Evolutionary conservation across 2,113 vertebrate species (phyloP), one percentile per base, ranked within the genome.

Genomic region (Rynchops niger): DNA sequence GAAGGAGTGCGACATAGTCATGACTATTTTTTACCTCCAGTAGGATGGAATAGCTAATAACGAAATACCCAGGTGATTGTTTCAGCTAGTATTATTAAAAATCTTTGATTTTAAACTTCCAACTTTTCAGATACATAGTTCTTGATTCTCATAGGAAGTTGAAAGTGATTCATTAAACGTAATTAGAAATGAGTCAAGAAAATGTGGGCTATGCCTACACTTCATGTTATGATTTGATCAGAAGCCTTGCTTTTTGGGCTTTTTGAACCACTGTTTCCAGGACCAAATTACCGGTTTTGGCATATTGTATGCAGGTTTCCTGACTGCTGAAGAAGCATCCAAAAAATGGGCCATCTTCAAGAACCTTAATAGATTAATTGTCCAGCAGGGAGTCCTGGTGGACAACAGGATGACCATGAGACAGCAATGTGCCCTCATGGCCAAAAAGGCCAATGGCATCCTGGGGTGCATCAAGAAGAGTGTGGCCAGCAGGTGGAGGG

Each of bases 101-200:
- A 30, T 8, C 49, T 87, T 89, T 84, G 42, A 15, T 42, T 94
- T 95, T 69, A 79, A 85, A 43, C 56, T 93, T 87, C 78, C 56
- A 82, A 4, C 18, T 94, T 93, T 91, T 71, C 36, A 61, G 30
- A 58, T 91, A 13, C 0, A 55, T 69, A 58, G 58, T 83, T 86
- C 18, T 59, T 90, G n/a, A 6, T 95, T 88, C 1, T 0, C 52
- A 47, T 43, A 82, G 22, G 32, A 78, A 74, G 20, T 52, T 87
- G 91, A 76, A 81, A 76, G 21, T 40, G 4, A 90, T 94, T 95
- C 86, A 79, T 94, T 91, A 76, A 91, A 72, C 36, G 21, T 82
- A 93, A 85, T 82, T 91, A 84, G 74, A 89, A 89, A 47, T 93
- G 40, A 96, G 56, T 96, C 81, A 95, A 95, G 95, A 82, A 47